A percentile compares a stretch with the other conserved stretches of the same genome.
Evolutionary conservation across 2,113 vertebrate genomes (phyloP).

Genomic region (Malurus elegans): DNA sequence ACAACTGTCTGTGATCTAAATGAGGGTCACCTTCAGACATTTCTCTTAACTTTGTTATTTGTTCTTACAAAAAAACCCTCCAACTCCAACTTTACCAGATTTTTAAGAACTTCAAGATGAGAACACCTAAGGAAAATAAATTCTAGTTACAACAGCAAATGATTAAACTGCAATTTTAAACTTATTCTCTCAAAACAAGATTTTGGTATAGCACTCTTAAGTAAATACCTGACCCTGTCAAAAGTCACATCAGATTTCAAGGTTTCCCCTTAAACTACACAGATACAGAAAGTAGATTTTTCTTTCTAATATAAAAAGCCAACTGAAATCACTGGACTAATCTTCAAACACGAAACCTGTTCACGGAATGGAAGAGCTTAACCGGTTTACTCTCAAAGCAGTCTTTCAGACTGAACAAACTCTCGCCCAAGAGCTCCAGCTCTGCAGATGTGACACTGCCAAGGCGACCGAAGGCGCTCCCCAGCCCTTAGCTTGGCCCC

Average conservation of each 20-base stretch:
- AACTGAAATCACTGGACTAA: background rate
- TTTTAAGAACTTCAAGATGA: background rate
- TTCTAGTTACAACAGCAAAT: background rate
- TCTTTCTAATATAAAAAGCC: background rate
- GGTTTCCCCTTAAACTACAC: background rate
- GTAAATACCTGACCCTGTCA: background rate
- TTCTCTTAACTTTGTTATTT: background rate
- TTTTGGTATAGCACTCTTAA: background rate
- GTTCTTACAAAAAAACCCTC: background rate
- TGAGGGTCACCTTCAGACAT: background rate
- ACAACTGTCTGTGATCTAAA: background rate
- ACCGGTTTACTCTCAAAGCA: background rate
- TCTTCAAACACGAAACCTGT: background rate
- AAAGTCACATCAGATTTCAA: background rate
- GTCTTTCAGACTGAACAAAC: rapidly evolving
- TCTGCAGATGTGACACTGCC: rapidly evolving
- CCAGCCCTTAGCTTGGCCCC: background rate
- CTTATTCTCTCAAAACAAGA: background rate
- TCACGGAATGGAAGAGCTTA: background rate
- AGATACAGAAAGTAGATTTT: background rate
- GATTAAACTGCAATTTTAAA: background rate
- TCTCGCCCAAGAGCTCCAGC: no score
- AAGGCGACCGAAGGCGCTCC: background rate
- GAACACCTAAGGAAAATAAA: background rate
- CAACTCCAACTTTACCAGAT: background rate